Base-by-base conservation (phyloP, 2,888 invertebrate genomes). In the Trachelus stipa region DNA sequence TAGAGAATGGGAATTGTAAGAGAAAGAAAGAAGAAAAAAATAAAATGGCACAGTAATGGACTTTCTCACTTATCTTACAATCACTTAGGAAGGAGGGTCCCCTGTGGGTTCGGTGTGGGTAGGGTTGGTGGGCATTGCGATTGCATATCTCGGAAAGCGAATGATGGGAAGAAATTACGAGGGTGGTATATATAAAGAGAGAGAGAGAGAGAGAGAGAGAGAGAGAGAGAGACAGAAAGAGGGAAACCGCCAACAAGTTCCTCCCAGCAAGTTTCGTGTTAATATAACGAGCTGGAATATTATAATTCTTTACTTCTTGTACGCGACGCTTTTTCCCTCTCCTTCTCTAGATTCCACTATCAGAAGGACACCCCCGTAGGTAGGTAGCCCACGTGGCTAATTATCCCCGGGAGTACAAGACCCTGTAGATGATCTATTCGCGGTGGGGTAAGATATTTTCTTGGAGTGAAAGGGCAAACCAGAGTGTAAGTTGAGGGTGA, bases 361-460 rank as follows among this genome's bases (percentile, higher is more conserved):
- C 71, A 69, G 40, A 56, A 56, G 56, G 56, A 23, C 9, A 2
- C n/a, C 11, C 69, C 11, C 6, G 37, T n/a, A 75, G 40, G n/a
- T 40, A 77, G 23, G 35, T 68, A 75, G 83, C 85, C 56, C 87
- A 86, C 88, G 88, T 87, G 87, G 88, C 88, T 90, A 90, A 90
- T 90, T 90, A 90, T 89, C 85, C 88, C 88, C 87, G 83, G 85
- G 86, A 87, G 87, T 85, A 86, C 83, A 78, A 85, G 87, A 84
- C 83, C 82, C 85, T 87, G 88, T 90, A 89, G 89, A 90, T 90
- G 90, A 90, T 90, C 90, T 89, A 90, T 90, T 88, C 85, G 87
- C 85, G 83, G 76, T 35, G 77, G 75, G 81, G 78, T 86, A 83
- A 85, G 83, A 84, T 84, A 86, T 87, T 86, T 86, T 85, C 87